Evolutionary conservation across 2,888 invertebrate species (phyloP).

Genomic region (Ctena decussata): DNA sequence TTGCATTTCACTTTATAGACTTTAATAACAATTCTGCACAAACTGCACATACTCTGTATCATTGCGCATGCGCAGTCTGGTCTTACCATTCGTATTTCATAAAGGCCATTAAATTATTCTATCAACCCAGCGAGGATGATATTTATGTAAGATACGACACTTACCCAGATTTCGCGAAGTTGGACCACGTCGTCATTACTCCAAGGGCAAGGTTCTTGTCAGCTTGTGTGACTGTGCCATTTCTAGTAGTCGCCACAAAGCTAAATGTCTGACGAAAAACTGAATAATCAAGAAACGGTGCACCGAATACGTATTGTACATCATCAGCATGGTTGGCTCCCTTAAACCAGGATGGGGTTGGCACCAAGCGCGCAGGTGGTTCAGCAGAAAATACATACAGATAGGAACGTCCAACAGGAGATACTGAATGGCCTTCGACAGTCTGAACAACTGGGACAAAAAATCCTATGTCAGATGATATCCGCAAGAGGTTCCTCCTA

Average conservation of each 20-base stretch:
- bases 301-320: conserved; percentile 81
- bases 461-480: conserved; percentile 98
- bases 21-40: no score
- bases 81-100: no score
- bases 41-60: no score
- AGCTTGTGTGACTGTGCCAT: neutral
- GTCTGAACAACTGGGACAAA: conserved; percentile 97
- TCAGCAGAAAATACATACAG: conserved; percentile 72
- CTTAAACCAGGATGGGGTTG: conserved; percentile 50
- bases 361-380: conserved; percentile 40
- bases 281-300: conserved; percentile 8
- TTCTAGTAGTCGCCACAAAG: neutral
- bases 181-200: neutral
- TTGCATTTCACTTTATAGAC: no score
- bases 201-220: neutral
- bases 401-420: conserved; percentile 42
- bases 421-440: conserved; percentile 90
- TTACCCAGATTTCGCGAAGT: neutral
- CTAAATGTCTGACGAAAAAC: neutral
- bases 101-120: no score
- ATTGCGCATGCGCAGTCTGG: no score
- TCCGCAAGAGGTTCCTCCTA: conserved; percentile 95
- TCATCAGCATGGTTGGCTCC: conserved; percentile 84
- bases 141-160: no score
- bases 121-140: no score